Conservation (phyloP, 2,888 invertebrate species). For the Zaprionus bogoriensis region DNA sequence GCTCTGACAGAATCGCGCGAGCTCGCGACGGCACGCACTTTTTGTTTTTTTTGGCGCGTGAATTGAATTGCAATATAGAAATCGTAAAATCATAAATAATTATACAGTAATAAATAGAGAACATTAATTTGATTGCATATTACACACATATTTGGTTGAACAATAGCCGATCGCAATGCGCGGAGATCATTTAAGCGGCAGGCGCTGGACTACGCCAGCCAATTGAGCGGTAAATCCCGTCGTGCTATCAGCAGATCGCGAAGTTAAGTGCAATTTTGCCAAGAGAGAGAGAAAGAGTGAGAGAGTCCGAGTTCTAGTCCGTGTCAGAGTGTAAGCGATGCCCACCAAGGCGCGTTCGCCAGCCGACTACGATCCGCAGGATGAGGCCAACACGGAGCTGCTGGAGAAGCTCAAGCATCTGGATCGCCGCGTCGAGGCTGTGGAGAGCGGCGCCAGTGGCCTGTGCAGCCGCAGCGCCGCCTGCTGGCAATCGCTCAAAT, state of each 20-base stretch:
- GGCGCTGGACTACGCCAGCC: conserved; percentile 32
- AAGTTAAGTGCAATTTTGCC: background rate
- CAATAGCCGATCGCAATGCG: conserved; percentile 20
- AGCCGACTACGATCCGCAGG: conserved; percentile 78
- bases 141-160: no score
- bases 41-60: conserved; percentile 44
- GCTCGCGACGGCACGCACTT: conserved; percentile 15
- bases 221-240: conserved; percentile 20
- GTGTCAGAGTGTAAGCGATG: conserved; percentile 34
- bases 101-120: conserved; percentile 1
- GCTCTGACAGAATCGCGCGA: conserved; percentile 14
- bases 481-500: conserved; percentile 84
- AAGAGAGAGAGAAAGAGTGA: no score
- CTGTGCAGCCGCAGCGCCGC: conserved; percentile 81
- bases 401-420: conserved; percentile 82
- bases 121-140: no score
- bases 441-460: conserved; percentile 74
- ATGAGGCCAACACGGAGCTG: conserved; percentile 82
- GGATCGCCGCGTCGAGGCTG: conserved; percentile 79
- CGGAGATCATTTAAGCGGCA: conserved; percentile 12
- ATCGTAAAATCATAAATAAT: background rate
- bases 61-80: conserved; percentile 18
- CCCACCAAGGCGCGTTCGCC: conserved; percentile 45
- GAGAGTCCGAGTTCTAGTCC: no score
- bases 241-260: background rate